Conservation (phyloP, 2,888 invertebrate species). For the Agonum fuliginosum region DNA sequence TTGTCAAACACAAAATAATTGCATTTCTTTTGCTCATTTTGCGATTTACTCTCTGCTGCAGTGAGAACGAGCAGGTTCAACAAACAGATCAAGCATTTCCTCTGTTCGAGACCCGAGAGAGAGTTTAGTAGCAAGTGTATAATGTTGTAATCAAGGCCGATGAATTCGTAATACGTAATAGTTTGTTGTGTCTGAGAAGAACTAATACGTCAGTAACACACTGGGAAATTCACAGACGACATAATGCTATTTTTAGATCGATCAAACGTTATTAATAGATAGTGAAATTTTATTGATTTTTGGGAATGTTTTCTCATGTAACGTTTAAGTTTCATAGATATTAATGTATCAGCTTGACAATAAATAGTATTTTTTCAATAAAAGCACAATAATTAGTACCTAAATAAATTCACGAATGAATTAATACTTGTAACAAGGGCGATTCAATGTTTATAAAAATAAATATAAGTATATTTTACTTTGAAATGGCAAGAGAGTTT, state of each 20-base stretch:
- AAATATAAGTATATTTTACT: no score
- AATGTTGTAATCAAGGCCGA: constrained; percentile 29
- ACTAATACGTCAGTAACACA: neutral
- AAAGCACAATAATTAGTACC: no score
- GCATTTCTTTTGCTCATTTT: neutral
- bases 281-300: neutral
- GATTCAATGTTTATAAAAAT: no score
- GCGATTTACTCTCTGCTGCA: no score
- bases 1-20: constrained; percentile 1
- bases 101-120: neutral
- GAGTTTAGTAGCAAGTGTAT: neutral
- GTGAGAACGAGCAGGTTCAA: constrained; percentile 28
- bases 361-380: no score
- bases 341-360: no score
- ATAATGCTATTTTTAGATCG: constrained; percentile 12
- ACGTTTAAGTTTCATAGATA: neutral
- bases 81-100: constrained; percentile 29
- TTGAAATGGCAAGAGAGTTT: no score
- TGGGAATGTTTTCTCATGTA: neutral
- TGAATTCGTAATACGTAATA: neutral
- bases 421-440: no score
- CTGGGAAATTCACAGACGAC: constrained; percentile 24
- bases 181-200: constrained; percentile 19
- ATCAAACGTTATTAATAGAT: neutral
- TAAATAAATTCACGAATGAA: no score